Evolutionary conservation across 2,113 vertebrate species (phyloP).

Genomic region (Suricata suricatta): DNA sequence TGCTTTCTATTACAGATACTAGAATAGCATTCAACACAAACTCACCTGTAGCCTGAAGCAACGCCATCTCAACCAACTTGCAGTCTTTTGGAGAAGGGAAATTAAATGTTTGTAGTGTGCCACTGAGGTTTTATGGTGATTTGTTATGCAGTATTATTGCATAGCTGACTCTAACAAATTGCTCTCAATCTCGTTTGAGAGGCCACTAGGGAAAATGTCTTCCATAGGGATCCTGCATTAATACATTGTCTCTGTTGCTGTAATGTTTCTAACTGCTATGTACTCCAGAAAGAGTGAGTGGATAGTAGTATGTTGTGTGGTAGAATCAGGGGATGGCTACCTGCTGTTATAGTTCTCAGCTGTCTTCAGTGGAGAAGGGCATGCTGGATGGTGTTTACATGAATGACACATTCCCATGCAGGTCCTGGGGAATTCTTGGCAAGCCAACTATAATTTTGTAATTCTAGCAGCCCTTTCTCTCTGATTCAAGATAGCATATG

Average conservation of each 20-base stretch:
- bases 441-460: neutral
- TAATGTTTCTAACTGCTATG: neutral
- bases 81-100: neutral
- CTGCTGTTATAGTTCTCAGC: neutral
- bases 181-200: neutral
- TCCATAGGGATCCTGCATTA: neutral
- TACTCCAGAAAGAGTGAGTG: neutral
- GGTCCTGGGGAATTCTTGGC: neutral
- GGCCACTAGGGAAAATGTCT: neutral
- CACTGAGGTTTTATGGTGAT: constrained; percentile 1
- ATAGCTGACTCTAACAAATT: constrained; percentile 16
- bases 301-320: neutral
- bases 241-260: neutral
- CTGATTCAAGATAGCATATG: neutral
- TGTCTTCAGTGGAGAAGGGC: neutral
- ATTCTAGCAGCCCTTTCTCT: neutral
- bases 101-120: neutral
- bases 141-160: neutral
- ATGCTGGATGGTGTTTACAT: neutral
- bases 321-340: neutral
- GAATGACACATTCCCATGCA: neutral
- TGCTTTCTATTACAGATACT: neutral
- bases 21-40: neutral
- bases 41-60: neutral
- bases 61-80: neutral